phyloP scores from a whole-genome alignment of 2,888 invertebrate species.

The Euclidia mi region DNA sequence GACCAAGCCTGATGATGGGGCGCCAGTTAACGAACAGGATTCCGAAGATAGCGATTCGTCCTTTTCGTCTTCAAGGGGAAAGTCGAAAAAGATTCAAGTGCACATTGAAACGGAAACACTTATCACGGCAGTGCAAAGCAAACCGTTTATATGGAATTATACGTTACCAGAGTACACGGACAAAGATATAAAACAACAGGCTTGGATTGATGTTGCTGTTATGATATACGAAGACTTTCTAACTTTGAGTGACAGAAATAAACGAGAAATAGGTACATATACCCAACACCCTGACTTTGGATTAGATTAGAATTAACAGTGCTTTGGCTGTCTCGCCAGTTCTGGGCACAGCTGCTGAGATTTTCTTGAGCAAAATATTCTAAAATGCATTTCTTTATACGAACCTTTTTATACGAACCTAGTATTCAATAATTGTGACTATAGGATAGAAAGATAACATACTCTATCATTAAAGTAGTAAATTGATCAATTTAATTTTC shows the following conservation, averaged over 20 bases:
- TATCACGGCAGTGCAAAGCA: conserved; percentile 45
- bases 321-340: too few relatives aligned
- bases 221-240: conserved; percentile 46
- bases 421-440: too few relatives aligned
- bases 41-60: conserved; percentile 27
- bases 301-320: too few relatives aligned
- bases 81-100: conserved; percentile 16
- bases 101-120: conserved; percentile 45
- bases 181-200: conserved; percentile 38
- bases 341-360: too few relatives aligned
- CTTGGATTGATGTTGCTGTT: conserved; percentile 48
- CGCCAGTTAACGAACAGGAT: conserved; percentile 5
- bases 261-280: conserved; percentile 44
- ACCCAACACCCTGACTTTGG: too few relatives aligned
- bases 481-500: conserved; percentile 39
- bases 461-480: too few relatives aligned
- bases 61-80: conserved; percentile 12
- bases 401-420: too few relatives aligned
- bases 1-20: conserved; percentile 23
- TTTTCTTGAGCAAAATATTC: too few relatives aligned
- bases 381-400: too few relatives aligned
- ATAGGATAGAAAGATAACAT: too few relatives aligned
- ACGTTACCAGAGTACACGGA: conserved; percentile 40
- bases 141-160: conserved; percentile 51
- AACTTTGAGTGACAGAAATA: conserved; percentile 41